These are phyloP conservation scores for Apis cerana DNA, from an alignment of 1,140 invertebrate genomes.

Conservation along the genomic window DNA sequence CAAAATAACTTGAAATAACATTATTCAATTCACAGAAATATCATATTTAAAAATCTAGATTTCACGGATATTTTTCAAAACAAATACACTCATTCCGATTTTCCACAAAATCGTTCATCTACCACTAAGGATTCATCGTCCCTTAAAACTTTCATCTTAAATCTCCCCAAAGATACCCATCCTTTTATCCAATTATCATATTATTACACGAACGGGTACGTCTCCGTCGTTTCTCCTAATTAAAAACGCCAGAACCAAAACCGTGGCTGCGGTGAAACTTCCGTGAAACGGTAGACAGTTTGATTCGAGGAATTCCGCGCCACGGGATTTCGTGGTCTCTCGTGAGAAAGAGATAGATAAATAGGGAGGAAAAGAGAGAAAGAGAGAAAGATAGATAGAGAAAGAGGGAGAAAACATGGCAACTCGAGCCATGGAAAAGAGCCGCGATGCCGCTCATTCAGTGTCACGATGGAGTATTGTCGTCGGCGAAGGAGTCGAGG, in stretches of 20 bases:
- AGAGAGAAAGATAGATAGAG: no score
- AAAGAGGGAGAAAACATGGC: no score
- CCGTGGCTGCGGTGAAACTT: not conserved
- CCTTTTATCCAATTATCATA: slow-evolving; percentile 11
- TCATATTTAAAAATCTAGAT: no score
- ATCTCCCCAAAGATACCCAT: not conserved
- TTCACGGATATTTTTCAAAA: no score
- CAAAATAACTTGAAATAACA: no score
- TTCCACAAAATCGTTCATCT: no score
- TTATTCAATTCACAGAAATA: no score
- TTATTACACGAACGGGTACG: not conserved
- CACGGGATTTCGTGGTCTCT: not conserved
- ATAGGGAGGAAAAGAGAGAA: no score
- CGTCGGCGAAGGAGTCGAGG: slow-evolving; percentile 40
- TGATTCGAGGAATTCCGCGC: slow-evolving; percentile 2
- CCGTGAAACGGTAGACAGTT: not conserved
- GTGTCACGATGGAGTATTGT: slow-evolving; percentile 43
- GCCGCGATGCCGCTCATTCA: slow-evolving; percentile 32
- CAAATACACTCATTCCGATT: no score
- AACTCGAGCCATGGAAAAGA: slow-evolving; percentile 21
- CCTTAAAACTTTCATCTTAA: not conserved
- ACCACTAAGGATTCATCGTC: no score
- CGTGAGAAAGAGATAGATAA: not conserved
- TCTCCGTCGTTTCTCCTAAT: slow-evolving; percentile 5
- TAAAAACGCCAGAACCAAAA: slow-evolving; percentile 21